Evolutionary conservation across 2,888 invertebrate genomes (phyloP).

Genomic region (Eueremaeus valkanovi): DNA sequence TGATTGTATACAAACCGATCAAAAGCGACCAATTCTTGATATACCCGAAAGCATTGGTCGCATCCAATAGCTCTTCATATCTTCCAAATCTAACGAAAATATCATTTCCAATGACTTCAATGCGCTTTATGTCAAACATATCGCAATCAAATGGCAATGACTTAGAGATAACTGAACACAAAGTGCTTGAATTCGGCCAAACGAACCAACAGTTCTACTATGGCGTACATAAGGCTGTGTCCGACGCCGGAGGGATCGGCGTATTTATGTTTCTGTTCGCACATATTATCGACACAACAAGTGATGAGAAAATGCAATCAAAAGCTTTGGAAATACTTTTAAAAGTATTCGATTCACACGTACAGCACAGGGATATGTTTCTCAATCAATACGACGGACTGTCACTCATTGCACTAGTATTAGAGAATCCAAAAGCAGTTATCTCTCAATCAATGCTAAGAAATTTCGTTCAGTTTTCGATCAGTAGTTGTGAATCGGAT

Average conservation of each 20-base stretch:
- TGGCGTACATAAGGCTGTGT: constrained; percentile 28
- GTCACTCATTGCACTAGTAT: not conserved
- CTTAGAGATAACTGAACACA: not conserved
- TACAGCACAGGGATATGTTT: constrained; percentile 35
- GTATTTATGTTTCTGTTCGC: constrained; percentile 37
- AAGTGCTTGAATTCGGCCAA: not conserved
- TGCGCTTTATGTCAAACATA: not conserved
- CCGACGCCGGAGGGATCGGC: constrained; percentile 41
- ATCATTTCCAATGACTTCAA: not conserved
- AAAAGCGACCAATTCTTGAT: constrained; percentile 7
- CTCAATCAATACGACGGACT: constrained; percentile 26
- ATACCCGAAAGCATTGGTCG: constrained; percentile 16
- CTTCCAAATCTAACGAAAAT: not conserved
- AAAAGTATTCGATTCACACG: constrained; percentile 36
- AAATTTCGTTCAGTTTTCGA: constrained; percentile 31
- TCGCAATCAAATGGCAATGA: not conserved
- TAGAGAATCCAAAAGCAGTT: constrained; percentile 8
- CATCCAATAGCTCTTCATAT: not conserved
- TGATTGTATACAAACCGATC: constrained; percentile 29
- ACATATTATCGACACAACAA: constrained; percentile 43
- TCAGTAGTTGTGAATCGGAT: constrained; percentile 13
- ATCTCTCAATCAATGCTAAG: constrained; percentile 13
- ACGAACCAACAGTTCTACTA: not conserved
- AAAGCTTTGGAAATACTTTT: constrained; percentile 43
- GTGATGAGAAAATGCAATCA: constrained; percentile 36